Conservation (phyloP, 2,797 vertebrate genomes). For the Sebastes jordani region DNA sequence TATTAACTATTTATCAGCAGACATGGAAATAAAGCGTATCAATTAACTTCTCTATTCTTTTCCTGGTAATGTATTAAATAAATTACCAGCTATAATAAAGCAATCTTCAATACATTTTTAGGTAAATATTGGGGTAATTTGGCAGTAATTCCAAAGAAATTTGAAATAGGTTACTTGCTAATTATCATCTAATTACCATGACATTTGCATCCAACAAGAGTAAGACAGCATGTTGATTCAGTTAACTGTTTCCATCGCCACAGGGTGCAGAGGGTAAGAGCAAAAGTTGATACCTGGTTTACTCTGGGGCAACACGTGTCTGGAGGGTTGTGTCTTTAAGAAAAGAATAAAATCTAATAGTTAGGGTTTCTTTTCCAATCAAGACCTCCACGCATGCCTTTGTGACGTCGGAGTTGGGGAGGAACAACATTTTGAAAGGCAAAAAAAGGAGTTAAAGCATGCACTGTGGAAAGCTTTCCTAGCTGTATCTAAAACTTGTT, state of each 20-base stretch:
- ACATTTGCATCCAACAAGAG: not conserved
- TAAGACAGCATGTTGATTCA: not conserved
- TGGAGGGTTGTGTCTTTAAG: slow-evolving; percentile 56
- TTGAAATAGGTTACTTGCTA: too few species aligned
- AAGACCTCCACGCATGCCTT: slow-evolving; percentile 8
- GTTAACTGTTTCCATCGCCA: not conserved
- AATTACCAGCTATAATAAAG: too few species aligned
- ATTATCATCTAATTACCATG: too few species aligned
- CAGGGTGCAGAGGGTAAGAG: slow-evolving; percentile 8
- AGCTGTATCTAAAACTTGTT: not conserved
- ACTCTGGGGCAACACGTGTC: slow-evolving; percentile 51
- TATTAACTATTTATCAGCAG: too few species aligned
- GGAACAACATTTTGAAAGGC: not conserved
- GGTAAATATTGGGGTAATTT: too few species aligned
- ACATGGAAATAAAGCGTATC: too few species aligned
- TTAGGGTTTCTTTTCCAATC: slow-evolving; percentile 37
- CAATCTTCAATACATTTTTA: too few species aligned
- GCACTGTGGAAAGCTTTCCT: not conserved
- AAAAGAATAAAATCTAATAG: slow-evolving; percentile 53
- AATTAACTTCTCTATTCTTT: too few species aligned
- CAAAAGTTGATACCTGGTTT: slow-evolving; percentile 63
- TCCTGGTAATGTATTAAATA: too few species aligned
- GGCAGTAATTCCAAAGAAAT: too few species aligned
- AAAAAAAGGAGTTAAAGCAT: slow-evolving; percentile 16
- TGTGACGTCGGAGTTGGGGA: slow-evolving; percentile 7